Conservation (phyloP, 1,140 invertebrate genomes). For the Samia ricini region DNA sequence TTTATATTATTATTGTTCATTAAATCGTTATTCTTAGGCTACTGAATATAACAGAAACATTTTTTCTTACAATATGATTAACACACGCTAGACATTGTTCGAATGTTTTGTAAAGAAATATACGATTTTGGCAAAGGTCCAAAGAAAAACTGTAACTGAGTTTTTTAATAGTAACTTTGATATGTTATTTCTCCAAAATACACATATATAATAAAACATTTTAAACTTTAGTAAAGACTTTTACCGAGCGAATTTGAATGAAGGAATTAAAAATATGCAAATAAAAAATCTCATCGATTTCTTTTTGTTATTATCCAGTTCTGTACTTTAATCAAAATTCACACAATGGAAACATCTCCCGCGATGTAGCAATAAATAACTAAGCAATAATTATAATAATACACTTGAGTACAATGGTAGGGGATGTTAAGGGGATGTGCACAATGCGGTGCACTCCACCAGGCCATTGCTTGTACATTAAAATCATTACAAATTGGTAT, state of each 20-base stretch:
- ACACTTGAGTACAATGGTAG: conserved; percentile 38
- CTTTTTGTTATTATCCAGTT: too few species aligned
- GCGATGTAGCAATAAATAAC: conserved; percentile 52
- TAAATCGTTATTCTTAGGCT: too few species aligned
- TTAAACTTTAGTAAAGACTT: too few species aligned
- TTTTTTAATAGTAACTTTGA: neutral
- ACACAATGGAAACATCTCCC: conserved; percentile 36
- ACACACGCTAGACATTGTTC: neutral
- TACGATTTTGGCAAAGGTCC: neutral
- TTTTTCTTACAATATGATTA: neutral
- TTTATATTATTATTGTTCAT: too few species aligned
- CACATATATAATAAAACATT: too few species aligned
- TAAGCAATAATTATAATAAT: conserved; percentile 45
- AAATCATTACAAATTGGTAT: conserved; percentile 71
- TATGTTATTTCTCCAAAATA: too few species aligned
- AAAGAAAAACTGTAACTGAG: neutral
- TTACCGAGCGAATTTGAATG: too few species aligned
- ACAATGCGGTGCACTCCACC: conserved; percentile 32
- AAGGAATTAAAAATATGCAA: too few species aligned
- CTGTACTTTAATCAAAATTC: too few species aligned
- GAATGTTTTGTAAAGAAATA: neutral
- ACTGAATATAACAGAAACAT: neutral
- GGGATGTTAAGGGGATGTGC: conserved; percentile 29
- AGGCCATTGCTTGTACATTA: conserved; percentile 54
- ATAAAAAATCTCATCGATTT: too few species aligned